Evolutionary conservation across 1,140 invertebrate genomes (phyloP), one percentile per base, ranked within the genome.

Genomic region (Diabrotica undecimpunctata): DNA sequence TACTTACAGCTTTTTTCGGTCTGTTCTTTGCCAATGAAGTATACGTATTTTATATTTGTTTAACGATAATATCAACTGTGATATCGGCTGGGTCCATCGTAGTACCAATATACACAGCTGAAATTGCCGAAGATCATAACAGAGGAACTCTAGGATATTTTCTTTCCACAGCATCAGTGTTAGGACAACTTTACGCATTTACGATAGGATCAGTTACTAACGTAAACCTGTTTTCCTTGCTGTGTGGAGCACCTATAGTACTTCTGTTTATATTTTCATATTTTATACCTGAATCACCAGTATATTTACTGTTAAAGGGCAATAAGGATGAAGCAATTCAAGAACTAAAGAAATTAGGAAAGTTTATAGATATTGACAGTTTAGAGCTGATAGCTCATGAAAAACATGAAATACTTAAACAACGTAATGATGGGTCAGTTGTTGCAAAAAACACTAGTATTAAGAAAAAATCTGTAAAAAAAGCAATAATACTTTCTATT

Each of bases 211-310:
- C 86, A 8, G 83, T 66, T 46, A 39, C 25, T 0, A 79, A 81
- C 0, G 95, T 94, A 79, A 74, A 79, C 41, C 80, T 79, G 0
- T 81, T 92, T 10, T 87, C 88, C 66, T 84, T 89, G 65, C 77
- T 84, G 0, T 88, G 87, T 66, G 79, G 85, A 2, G 77, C 83
- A 0, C 73, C 89, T 41, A 87, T 88, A 0, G 69, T 87, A 0
- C 14, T 86, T 0, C 89, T 92, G 77, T 74, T 89, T 39, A 70
- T 90, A 0, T 61, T 83, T 0, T 86, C 90, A 80, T 10, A 10
- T 10, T 85, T 87, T 57, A 88, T 94, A 81, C 93, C 93, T 0
- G 94, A 96, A 75, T 90, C 90, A 25, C 94, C 94, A 0, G 88
- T 87, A 59, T 92, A 84, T 66, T 79, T 88, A 41, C 77, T 91